Base-by-base conservation (phyloP, 2,888 invertebrate genomes). In the Aporophyla lueneburgensis region DNA sequence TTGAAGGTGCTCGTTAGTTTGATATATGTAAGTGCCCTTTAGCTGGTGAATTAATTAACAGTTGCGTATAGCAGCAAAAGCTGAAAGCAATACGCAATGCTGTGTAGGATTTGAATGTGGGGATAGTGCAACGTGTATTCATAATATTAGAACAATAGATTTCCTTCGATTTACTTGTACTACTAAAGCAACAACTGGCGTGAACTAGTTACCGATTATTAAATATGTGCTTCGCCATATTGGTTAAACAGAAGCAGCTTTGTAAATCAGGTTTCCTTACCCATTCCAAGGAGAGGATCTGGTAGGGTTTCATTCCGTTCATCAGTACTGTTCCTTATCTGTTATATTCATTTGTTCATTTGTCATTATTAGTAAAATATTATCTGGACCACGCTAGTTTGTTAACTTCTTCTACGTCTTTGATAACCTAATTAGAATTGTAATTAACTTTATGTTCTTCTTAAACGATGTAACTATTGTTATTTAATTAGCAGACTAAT, bases 121-220 rank as follows among this genome's bases (percentile, higher is more conserved):
- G 12, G 54, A 59, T 69, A 71, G 21, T 62, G 67, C 66, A 73
- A 73, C 33, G 49, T 65, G 33, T 66, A 67, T 62, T 59, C 49
- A 82, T 73, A 78, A 81, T 43, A 14, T 59, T 16, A 67, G 78
- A 81, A 82, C 78, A 81, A 81, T 81, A 77, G 72, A 58, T 82
- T 81, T 77, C 80, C 61, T 65, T 81, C 43, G 54, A 69, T 69
- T 73, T 51, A 58, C 59, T 77, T 61, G 10, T 63, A 53, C n/a
- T 69, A 62, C 51, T 53, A 27, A 10, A 10, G 12, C 10, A 46
- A 33, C 7, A 53, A 53, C 16, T 21, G 24, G 53, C 53, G 71
- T 78, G 65, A 54, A 59, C 78, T 71, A 78, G 78, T 71, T 27
- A 21, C 40, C n/a, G 56, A 53, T 71, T 70, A 77, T 77, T 78